A percentile compares a stretch with the other conserved stretches of the same genome.
Evolutionary conservation across 2,888 invertebrate species (phyloP).

Genomic region (Epinotia nisella): DNA sequence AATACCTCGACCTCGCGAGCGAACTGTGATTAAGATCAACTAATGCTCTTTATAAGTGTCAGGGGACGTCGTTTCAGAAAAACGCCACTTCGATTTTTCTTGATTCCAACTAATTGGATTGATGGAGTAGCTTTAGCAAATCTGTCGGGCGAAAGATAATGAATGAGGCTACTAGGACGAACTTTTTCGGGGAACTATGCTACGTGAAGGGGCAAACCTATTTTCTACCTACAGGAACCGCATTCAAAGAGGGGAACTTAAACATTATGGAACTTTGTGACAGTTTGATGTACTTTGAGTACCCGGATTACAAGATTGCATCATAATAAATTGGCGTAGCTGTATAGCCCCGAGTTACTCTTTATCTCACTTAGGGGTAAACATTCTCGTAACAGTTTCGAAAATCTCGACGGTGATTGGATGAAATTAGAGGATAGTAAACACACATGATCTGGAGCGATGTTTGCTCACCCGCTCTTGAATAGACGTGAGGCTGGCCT

Average conservation of each 20-base stretch:
- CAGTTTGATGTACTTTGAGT: slow-evolving; percentile 43
- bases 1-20: neutral
- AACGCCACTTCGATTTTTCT: slow-evolving; percentile 61
- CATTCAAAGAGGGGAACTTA: slow-evolving; percentile 37
- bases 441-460: slow-evolving; percentile 64
- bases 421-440: slow-evolving; percentile 70
- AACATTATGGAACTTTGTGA: slow-evolving; percentile 49
- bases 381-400: slow-evolving; percentile 39
- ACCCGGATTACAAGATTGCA: slow-evolving; percentile 44
- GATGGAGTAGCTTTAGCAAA: slow-evolving; percentile 72
- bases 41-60: slow-evolving; percentile 24
- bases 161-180: slow-evolving; percentile 65
- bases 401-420: slow-evolving; percentile 65
- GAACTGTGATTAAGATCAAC: slow-evolving; percentile 20
- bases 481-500: slow-evolving; percentile 63
- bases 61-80: slow-evolving; percentile 36
- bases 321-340: slow-evolving; percentile 46
- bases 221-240: slow-evolving; percentile 21
- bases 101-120: slow-evolving; percentile 74
- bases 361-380: slow-evolving; percentile 43
- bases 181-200: slow-evolving; percentile 60
- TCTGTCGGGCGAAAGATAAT: slow-evolving; percentile 74
- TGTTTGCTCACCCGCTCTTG: slow-evolving; percentile 68
- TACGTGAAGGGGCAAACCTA: slow-evolving; percentile 31
- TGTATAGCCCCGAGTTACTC: slow-evolving; percentile 37